Percentiles rank a stretch among this genome's conserved stretches.
Evolutionary conservation across 2,797 vertebrate species (phyloP).

Genomic region (Anniella stebbinsi): DNA sequence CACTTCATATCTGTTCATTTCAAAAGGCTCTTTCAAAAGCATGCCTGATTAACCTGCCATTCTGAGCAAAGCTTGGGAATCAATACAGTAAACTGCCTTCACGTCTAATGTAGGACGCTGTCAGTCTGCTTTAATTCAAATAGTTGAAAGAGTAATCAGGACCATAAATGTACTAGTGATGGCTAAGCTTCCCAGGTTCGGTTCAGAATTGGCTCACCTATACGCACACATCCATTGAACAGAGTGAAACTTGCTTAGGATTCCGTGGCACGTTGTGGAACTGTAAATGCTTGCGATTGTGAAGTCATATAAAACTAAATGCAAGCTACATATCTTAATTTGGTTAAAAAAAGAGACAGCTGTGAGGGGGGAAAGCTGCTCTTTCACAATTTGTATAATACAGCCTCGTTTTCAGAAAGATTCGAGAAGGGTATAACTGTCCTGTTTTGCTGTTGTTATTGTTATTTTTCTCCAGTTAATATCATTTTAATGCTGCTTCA

Average conservation of each 20-base stretch:
- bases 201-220: neutral
- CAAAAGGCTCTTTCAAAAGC: constrained; percentile 61
- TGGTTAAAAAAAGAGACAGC: constrained; percentile 38
- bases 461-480: constrained; percentile 62
- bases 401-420: constrained; percentile 66
- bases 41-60: constrained; percentile 23
- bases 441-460: neutral
- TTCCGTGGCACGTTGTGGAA: neutral
- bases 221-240: neutral
- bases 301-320: constrained; percentile 59
- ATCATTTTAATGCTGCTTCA: constrained; percentile 63
- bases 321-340: constrained; percentile 55
- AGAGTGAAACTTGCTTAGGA: neutral
- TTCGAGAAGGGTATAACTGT: constrained; percentile 31
- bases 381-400: constrained; percentile 64
- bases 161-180: neutral
- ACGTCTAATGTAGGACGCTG: neutral
- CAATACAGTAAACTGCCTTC: constrained; percentile 16
- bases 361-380: constrained; percentile 54
- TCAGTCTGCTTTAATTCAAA: constrained; percentile 6
- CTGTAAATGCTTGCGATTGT: constrained; percentile 30
- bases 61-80: constrained; percentile 23
- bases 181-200: neutral
- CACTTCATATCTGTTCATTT: constrained; percentile 16
- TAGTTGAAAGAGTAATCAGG: neutral